Evolutionary conservation across 2,888 invertebrate species (phyloP).

Genomic region (Lamellibrachia columna): DNA sequence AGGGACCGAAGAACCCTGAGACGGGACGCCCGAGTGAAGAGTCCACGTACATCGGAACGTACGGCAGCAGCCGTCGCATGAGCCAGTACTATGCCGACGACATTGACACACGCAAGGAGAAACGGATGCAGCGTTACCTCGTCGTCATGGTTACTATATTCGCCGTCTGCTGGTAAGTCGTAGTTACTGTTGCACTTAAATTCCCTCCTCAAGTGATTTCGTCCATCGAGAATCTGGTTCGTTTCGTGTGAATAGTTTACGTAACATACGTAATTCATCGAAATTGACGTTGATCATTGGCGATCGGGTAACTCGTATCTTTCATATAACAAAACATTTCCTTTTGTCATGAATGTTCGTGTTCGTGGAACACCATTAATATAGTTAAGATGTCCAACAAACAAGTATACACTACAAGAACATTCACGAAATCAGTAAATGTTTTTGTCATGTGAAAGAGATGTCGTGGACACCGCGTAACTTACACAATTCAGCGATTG

Average conservation of each 20-base stretch:
- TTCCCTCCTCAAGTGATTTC: background rate
- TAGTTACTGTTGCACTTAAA: background rate
- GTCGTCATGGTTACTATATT: slow-evolving; percentile 75
- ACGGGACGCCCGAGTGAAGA: background rate
- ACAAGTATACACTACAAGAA: too few relatives aligned
- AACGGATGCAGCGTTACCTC: slow-evolving; percentile 75
- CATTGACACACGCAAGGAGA: slow-evolving; percentile 70
- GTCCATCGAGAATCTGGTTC: background rate
- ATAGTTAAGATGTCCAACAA: too few relatives aligned
- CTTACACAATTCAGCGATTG: too few relatives aligned
- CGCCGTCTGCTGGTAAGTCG: slow-evolving; percentile 69
- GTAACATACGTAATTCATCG: too few relatives aligned
- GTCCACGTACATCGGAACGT: background rate
- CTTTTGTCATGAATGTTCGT: too few relatives aligned
- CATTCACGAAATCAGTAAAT: too few relatives aligned
- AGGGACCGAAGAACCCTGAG: background rate
- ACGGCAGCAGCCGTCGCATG: slow-evolving; percentile 38
- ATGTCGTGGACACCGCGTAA: too few relatives aligned
- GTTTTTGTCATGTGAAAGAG: too few relatives aligned
- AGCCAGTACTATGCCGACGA: slow-evolving; percentile 53
- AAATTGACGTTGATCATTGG: too few relatives aligned
- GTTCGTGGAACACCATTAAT: too few relatives aligned
- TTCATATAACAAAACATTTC: too few relatives aligned
- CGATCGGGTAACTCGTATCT: too few relatives aligned
- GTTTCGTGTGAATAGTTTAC: background rate